Evolutionary conservation across 2,888 invertebrate genomes (phyloP), one percentile per base, ranked within the genome.

Genomic region (Allygus modestus): DNA sequence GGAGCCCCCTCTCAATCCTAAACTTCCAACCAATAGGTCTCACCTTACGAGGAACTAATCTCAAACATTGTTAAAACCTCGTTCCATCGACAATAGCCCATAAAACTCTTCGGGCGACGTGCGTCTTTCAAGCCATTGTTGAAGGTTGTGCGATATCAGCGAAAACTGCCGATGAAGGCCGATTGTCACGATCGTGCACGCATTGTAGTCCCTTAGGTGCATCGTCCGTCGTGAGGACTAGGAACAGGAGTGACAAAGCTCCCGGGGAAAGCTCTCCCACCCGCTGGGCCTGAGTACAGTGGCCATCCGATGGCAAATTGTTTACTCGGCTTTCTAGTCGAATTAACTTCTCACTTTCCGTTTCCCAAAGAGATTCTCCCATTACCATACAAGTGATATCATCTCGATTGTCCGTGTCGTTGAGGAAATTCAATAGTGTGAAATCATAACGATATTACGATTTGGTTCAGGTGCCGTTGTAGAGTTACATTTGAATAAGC

Each of bases 291-390:
- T 58, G 73, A n/a, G 31, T 77, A 54, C 77, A 33, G 43, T 43
- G 46, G 31, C 79, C 79, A 51, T 77, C 43, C 75, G 12, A 41
- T 75, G 26, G 51, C 26, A 37, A 58, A 79, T 79, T 79, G 58
- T 79, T 79, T 79, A 79, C 79, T 58, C 58, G 58, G 79, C 51
- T 79, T 79, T 79, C 79, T 77, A 11, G 5, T 23, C n/a, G 79
- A 79, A 79, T 79, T 79, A 79, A 54, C 79, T 79, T 58, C 79
- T 58, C 79, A 79, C 79, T 79, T 79, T 79, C 79, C 33, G 79
- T 79, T 79, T 23, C 79, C 79, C 23, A 5, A 28, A n/a, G 41
- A 69, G 71, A 69, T 71, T 71, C 71, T 69, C 41, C 77, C 79
- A 58, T 79, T 58, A 33, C 58, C 79, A 79, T 79, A 20, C 58